These are phyloP conservation scores for Galerucella pusilla DNA, from an alignment of 2,888 invertebrate species.

Conservation along the genomic window DNA sequence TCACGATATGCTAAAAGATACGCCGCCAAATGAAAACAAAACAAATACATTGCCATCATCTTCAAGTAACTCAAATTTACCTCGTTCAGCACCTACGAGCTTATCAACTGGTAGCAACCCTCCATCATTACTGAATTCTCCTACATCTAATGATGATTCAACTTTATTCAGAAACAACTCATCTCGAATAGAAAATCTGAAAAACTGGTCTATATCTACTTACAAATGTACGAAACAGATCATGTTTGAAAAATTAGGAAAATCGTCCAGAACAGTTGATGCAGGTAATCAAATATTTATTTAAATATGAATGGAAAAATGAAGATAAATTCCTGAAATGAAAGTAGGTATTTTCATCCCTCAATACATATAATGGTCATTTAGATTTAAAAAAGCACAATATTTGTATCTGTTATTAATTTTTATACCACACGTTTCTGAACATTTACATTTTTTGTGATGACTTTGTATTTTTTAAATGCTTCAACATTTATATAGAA, in stretches of 20 bases:
- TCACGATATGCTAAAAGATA: conserved; percentile 88
- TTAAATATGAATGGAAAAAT: not conserved
- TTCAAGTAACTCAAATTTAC: conserved; percentile 73
- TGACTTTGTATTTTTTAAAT: too few relatives aligned
- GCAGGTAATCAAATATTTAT: conserved; percentile 69
- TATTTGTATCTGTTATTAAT: too few relatives aligned
- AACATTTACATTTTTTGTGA: too few relatives aligned
- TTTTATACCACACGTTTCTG: too few relatives aligned
- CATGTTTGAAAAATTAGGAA: conserved; percentile 95
- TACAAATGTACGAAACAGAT: conserved; percentile 98
- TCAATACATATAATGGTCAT: too few relatives aligned
- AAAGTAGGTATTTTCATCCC: too few relatives aligned
- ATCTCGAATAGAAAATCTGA: conserved; percentile 90
- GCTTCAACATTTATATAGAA: too few relatives aligned
- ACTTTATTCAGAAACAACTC: conserved; percentile 74
- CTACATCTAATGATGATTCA: conserved; percentile 69
- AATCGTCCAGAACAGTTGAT: conserved; percentile 90
- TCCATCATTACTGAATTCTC: conserved; percentile 67
- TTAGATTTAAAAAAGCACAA: too few relatives aligned
- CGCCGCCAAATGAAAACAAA: conserved; percentile 81
- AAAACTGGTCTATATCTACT: conserved; percentile 97
- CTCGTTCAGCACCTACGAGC: conserved; percentile 78
- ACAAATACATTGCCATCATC: conserved; percentile 81
- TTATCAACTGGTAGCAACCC: conserved; percentile 62
- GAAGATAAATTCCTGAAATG: not conserved